Evolutionary conservation across 2,113 vertebrate species (phyloP), one percentile per base, ranked within the genome.

Genomic region (Arenaria interpres): DNA sequence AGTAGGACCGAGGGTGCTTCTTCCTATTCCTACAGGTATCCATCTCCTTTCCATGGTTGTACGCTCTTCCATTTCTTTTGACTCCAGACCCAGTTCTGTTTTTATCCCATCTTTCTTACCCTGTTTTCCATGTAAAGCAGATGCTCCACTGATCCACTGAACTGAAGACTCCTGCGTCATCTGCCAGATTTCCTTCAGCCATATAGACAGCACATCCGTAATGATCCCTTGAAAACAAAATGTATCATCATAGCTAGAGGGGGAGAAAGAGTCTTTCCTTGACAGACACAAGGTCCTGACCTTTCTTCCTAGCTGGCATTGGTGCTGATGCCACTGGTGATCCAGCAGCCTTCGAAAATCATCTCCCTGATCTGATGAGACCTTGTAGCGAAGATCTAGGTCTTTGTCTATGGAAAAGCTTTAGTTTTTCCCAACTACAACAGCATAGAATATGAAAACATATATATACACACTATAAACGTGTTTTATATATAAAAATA

Each of bases 171-270:
- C 74, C 39, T 43, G 12, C 0, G 2, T 85, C 50, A 75, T 46
- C 45, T 45, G 6, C 25, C 45, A 35, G 28, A 32, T 28, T 81
- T 81, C 57, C 27, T 66, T 81, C 57, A 72, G 69, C 39, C 2
- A 1, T 46, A 5, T 23, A 54, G 32, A 60, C 71, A 60, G n/a
- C n/a, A 10, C 1, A 1, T 51, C 41, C 6, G 0, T 67, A 78
- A 25, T 4, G 27, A 39, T 28, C 23, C 66, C 67, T 32, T 15
- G 12, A 45, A 73, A 88, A n/a, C 24, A 51, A 28, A 60, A 28
- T n/a, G 2, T 7, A 37, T 37, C 41, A 3, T 75, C 4, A 0
- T 7, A 76, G 43, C 37, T 45, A 32, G 67, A 57, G 60, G 18
- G 24, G 17, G 8, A 25, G 12, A 21, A 78, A 62, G 41, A 43